Conservation (phyloP, 2,113 vertebrate genomes). For the Aramus guarauna region DNA sequence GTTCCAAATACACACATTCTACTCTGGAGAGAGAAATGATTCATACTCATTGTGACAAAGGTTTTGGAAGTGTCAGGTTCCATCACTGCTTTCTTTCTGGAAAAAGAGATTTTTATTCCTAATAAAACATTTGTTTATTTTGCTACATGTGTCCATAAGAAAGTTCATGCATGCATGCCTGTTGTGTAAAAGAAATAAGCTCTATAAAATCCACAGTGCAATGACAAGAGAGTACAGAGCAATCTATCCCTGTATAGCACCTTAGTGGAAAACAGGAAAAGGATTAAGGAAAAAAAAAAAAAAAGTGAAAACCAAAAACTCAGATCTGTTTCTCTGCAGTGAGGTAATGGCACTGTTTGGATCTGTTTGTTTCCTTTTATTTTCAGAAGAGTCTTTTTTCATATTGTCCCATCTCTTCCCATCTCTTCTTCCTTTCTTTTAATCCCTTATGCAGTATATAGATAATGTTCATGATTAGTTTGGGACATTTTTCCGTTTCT, state of each 20-base stretch:
- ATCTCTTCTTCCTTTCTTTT: neutral
- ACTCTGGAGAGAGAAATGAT: neutral
- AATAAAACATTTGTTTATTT: constrained; percentile 21
- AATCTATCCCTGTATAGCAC: neutral
- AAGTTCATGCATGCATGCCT: neutral
- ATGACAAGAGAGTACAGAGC: neutral
- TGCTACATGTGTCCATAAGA: neutral
- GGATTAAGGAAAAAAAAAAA: neutral
- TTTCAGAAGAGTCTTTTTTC: neutral
- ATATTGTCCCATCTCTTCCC: neutral
- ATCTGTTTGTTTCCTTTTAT: neutral
- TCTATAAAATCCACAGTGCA: neutral
- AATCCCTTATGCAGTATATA: neutral
- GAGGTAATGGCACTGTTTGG: neutral
- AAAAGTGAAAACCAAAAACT: neutral
- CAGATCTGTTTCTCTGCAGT: neutral
- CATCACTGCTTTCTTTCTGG: neutral
- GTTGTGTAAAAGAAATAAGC: neutral
- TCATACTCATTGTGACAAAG: neutral
- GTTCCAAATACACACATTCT: neutral
- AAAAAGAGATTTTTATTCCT: neutral
- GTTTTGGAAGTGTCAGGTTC: neutral
- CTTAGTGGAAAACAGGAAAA: neutral
- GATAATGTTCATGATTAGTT: neutral
- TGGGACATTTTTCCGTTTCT: neutral